Percentiles rank a stretch among this genome's conserved stretches.
phyloP scores from a whole-genome alignment of 2,888 invertebrate genomes.

The Lithophane leautieri region DNA sequence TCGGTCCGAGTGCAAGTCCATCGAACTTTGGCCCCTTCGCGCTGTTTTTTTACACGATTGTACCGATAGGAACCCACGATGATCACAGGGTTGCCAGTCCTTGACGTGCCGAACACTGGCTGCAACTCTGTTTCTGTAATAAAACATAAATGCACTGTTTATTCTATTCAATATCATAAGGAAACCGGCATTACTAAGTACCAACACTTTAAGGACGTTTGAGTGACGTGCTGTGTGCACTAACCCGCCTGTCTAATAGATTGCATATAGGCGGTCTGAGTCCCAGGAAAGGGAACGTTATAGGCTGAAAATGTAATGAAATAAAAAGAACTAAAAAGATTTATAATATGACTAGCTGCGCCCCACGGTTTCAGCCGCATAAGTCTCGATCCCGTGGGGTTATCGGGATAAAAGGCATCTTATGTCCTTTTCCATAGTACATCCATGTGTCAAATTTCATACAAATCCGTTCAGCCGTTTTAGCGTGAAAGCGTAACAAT shows the following conservation, averaged over 20 bases:
- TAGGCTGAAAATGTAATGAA: background rate
- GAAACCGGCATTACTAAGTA: background rate
- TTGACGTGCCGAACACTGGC: conserved; percentile 23
- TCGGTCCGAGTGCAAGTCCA: conserved; percentile 20
- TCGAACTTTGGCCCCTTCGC: background rate
- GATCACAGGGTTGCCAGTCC: conserved; percentile 21
- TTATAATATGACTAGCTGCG: too few relatives aligned
- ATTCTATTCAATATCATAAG: background rate
- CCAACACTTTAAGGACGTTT: too few relatives aligned
- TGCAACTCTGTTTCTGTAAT: conserved; percentile 24
- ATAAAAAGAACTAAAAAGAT: background rate
- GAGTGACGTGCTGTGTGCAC: background rate
- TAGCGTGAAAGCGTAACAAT: too few relatives aligned
- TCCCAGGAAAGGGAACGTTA: background rate
- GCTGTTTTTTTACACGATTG: background rate
- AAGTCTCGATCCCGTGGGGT: too few relatives aligned
- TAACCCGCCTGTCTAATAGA: background rate
- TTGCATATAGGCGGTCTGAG: background rate
- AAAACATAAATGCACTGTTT: background rate
- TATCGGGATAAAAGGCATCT: too few relatives aligned
- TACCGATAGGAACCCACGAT: background rate
- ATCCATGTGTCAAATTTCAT: too few relatives aligned
- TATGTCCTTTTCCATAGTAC: too few relatives aligned
- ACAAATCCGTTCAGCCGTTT: too few relatives aligned
- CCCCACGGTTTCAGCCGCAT: too few relatives aligned